Evolutionary conservation across 2,888 invertebrate species (phyloP), one percentile per base, ranked within the genome.

Genomic region (Hecatera dysodea): DNA sequence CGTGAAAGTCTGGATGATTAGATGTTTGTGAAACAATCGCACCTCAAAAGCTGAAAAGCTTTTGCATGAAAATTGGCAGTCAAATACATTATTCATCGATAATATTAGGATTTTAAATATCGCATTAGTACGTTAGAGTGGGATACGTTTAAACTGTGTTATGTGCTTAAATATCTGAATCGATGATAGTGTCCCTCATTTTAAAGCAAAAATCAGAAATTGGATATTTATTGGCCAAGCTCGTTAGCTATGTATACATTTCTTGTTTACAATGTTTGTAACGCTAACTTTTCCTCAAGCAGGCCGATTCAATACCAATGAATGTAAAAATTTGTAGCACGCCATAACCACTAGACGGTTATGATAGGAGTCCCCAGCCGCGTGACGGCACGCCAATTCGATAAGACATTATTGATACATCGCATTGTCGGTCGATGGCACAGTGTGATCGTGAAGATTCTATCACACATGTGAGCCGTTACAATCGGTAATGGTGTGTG

Each of bases 401-500:
- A 95, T 95, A 95, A 95, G 92, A 88, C 91, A 89, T 91, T 93
- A 93, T 93, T 92, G 93, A 91, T 90, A 92, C 90, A 89, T 86
- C 79, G 75, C 85, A 85, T 84, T 86, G 83, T 80, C 72, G 80
- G 81, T 79, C 72, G 84, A 84, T 80, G 85, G 78, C 83, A 77
- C 75, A 82, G 85, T 83, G 83, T 86, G 87, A 89, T 92, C 90
- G 89, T 87, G 90, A 88, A 91, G 93, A 93, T 93, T 89, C 90
- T 94, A 94, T 94, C 94, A 91, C 88, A 90, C 86, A 89, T 89
- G 89, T 90, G 89, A 88, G 91, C 93, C 93, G 94, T 93, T 94
- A 94, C 93, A 93, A 93, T 94, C 93, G 92, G 95, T 95, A 95
- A 95, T 94, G 93, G 91, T 90, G 91, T 93, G 91, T 93, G 94